A percentile compares a stretch with the other conserved stretches of the same genome.
Evolutionary conservation across 2,113 vertebrate genomes (phyloP).

Genomic region (Notarius quadriscutis): DNA sequence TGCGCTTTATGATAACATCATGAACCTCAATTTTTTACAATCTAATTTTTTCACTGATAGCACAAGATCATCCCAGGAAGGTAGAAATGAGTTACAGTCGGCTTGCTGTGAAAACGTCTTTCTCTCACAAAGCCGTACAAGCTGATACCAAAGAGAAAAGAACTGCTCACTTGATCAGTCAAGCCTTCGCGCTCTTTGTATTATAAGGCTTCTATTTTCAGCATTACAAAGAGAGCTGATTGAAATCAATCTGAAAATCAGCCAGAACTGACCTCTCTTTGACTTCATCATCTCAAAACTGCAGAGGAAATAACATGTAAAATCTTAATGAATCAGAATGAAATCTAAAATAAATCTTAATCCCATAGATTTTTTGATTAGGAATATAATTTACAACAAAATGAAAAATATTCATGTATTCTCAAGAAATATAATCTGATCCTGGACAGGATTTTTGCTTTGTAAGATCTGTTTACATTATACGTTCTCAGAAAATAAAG

Average conservation of each 20-base stretch:
- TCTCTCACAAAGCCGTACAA: neutral
- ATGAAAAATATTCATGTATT: neutral
- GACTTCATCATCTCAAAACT: constrained; percentile 32
- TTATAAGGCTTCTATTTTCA: constrained; percentile 36
- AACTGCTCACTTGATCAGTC: neutral
- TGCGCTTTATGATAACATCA: neutral
- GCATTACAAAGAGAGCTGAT: constrained; percentile 51
- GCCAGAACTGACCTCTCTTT: constrained; percentile 40
- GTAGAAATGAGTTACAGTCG: neutral
- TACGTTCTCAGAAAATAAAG: too few relatives aligned
- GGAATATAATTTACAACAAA: constrained; percentile 14
- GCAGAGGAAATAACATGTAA: constrained; percentile 33
- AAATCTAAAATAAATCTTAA: constrained; percentile 24
- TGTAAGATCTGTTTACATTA: neutral
- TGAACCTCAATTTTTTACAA: neutral
- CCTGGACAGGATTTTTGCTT: neutral
- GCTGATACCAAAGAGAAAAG: constrained; percentile 14
- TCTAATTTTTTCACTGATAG: neutral
- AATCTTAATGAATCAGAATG: constrained; percentile 13
- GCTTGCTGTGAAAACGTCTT: neutral
- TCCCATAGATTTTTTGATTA: neutral
- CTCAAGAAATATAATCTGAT: constrained; percentile 11
- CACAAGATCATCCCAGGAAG: constrained; percentile 3
- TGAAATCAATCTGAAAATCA: constrained; percentile 57
- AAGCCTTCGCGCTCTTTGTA: constrained; percentile 2